Evolutionary conservation across 2,888 invertebrate species (phyloP), one percentile per base, ranked within the genome.

Genomic region (Therioaphis trifolii): DNA sequence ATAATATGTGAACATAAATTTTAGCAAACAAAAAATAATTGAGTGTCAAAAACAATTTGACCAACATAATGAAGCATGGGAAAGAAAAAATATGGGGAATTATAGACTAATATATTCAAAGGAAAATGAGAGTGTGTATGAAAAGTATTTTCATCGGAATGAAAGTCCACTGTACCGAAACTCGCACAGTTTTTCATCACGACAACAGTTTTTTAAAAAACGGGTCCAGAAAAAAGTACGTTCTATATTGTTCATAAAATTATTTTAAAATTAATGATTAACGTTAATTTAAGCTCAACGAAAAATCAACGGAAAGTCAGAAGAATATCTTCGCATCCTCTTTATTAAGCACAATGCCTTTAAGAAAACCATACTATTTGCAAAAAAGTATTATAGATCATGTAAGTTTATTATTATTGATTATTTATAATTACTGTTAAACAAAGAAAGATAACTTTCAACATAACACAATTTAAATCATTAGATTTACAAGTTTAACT

Each of bases 1-100:
- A n/a, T n/a, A n/a, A n/a, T 43, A 2, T 24, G 4, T 4, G n/a
- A 24, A 58, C 24, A 24, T 12, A 0, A 40, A 21, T 72, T 49
- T 24, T 40, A 71, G 78, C 29, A 79, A 63, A 35, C 46, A 77
- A 61, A 58, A 49, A 40, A 71, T 11, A 3, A 24, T 61, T 12
- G 35, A 5, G 0, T 61, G 40, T 18, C 68, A 63, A 69, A 21
- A 71, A 63, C 4, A n/a, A 35, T 61, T 55, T 40, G 49, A 79
- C 2, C 14, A 35, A 61, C 21, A 71, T 49, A 69, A 61, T 27
- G 18, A 69, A 4, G 3, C 21, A 43, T 84, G 71, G 79, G 79
- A 79, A 71, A 69, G 18, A 5, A 12, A 77, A 52, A 77, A 84
- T 49, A 84, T 84, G 76, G 84, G 84, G 1, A 79, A 79, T n/a